Base-by-base conservation (phyloP, 2,797 vertebrate genomes). In the Chaetodon trifasciatus region DNA sequence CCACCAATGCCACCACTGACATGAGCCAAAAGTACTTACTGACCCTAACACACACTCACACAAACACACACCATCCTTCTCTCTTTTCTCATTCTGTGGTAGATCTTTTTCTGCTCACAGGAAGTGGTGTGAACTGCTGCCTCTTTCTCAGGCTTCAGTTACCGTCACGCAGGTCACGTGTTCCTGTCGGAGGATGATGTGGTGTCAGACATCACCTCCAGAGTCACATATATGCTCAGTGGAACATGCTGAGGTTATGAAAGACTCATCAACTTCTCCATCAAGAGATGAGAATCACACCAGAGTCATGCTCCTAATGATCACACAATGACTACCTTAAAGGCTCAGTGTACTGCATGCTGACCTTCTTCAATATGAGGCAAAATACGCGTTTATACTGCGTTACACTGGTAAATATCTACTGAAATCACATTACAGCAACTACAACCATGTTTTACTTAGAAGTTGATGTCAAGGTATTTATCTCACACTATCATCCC, bases 11-110 rank as follows among this genome's bases (percentile, higher is more conserved):
- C 78, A 70, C 56, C 55, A n/a, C 42, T 39, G 9, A 37, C 21
- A 19, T 52, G 78, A 87, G 90, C 92, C 90, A 92, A 84, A 49
- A 82, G 80, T 62, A 82, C 86, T 63, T 49, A 79, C 23, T 86
- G 86, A 89, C 86, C 85, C 77, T 23, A 1, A 37, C 28, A 40
- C 60, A 16, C 63, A 52, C 72, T 6, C 69, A 57, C 70, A 16
- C 42, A 40, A 39, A 17, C 56, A 44, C 49, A 47, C 40, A 37
- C 46, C 67, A 0, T 32, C 28, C 6, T 24, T 37, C 13, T 19
- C 5, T 56, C 13, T 19, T 11, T 56, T 16, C 13, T 4, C 28
- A 32, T 3, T 32, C 3, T 32, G 28, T 32, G 28, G 2, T 3
- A 32, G 28, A 32, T 32, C 28, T 32, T 32, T 28, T 28, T 8